phyloP scores from a whole-genome alignment of 2,797 vertebrate species.

The Lithobates sylvaticus region DNA sequence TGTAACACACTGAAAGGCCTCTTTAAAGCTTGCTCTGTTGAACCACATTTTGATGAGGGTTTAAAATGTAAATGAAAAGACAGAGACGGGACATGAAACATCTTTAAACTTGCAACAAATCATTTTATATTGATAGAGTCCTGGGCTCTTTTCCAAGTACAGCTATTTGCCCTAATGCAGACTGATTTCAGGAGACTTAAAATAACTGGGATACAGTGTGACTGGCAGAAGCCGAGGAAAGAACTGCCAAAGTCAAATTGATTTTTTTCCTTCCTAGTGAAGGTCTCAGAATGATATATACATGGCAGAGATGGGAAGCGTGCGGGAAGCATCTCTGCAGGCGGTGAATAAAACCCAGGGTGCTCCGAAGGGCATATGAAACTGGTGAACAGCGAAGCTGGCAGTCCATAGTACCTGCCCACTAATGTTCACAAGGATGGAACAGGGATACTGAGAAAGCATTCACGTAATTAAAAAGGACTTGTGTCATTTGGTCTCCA shows the following conservation, averaged over 20 bases:
- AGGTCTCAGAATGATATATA: slow-evolving; percentile 68
- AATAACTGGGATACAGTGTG: slow-evolving; percentile 72
- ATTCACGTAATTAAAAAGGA: neutral
- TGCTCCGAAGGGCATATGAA: slow-evolving; percentile 37
- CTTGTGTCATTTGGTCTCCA: too few species aligned
- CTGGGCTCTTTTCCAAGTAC: slow-evolving; percentile 74
- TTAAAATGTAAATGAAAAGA: slow-evolving; percentile 72
- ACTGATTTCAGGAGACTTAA: slow-evolving; percentile 74
- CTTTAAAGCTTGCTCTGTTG: slow-evolving; percentile 57
- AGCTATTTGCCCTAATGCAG: slow-evolving; percentile 74
- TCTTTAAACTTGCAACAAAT: slow-evolving; percentile 73
- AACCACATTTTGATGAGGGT: slow-evolving; percentile 69
- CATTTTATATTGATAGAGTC: slow-evolving; percentile 75
- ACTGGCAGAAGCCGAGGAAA: slow-evolving; percentile 69
- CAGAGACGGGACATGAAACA: slow-evolving; percentile 69
- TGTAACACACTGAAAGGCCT: slow-evolving; percentile 46
- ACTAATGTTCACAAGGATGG: neutral
- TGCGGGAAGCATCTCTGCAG: neutral
- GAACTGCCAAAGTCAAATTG: slow-evolving; percentile 73
- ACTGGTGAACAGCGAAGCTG: slow-evolving; percentile 23
- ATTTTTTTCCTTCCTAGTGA: slow-evolving; percentile 69
- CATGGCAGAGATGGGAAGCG: slow-evolving; percentile 63
- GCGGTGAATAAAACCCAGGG: slow-evolving; percentile 46
- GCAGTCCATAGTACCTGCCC: slow-evolving; percentile 24
- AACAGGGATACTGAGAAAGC: slow-evolving; percentile 2